A percentile compares a stretch with the other conserved stretches of the same genome.
Conservation (phyloP, 2,888 invertebrate genomes). For the Volucella inanis region DNA sequence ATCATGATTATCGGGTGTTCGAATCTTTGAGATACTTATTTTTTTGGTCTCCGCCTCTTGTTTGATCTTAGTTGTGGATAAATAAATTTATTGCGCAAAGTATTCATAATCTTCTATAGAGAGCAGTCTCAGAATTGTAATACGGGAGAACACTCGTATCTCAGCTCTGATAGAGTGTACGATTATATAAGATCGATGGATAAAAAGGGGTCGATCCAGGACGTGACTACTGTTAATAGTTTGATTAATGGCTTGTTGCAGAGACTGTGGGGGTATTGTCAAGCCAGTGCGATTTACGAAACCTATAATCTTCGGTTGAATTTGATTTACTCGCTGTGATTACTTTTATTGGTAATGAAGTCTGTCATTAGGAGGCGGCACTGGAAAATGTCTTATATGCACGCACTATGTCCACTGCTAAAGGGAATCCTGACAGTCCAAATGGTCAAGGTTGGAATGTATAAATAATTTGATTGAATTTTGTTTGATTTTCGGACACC, state of each 20-base stretch:
- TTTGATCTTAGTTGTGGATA: conserved; percentile 62
- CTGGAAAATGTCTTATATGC: conserved; percentile 38
- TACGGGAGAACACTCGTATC: conserved; percentile 4
- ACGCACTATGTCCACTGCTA: not conserved
- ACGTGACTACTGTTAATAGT: conserved; percentile 81
- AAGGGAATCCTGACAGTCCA: conserved; percentile 44
- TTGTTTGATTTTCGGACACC: conserved; percentile 19
- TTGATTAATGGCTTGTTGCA: conserved; percentile 83
- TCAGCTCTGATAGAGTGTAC: conserved; percentile 2
- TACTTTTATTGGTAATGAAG: conserved; percentile 68
- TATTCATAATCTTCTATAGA: conserved; percentile 2
- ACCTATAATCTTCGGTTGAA: conserved; percentile 73
- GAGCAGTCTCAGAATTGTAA: no score
- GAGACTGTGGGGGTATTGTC: conserved; percentile 70
- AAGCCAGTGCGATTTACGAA: conserved; percentile 62
- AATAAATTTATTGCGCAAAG: conserved; percentile 73
- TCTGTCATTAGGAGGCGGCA: conserved; percentile 56
- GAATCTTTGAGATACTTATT: conserved; percentile 61
- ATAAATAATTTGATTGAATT: conserved; percentile 53
- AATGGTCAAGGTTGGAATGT: conserved; percentile 49
- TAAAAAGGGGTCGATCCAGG: conserved; percentile 65
- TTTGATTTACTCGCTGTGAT: conserved; percentile 68
- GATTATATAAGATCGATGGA: not conserved
- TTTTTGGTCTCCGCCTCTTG: conserved; percentile 28
- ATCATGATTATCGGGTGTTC: conserved; percentile 83